Evolutionary conservation across 2,113 vertebrate species (phyloP).

Genomic region (Leucoraja erinaceus): DNA sequence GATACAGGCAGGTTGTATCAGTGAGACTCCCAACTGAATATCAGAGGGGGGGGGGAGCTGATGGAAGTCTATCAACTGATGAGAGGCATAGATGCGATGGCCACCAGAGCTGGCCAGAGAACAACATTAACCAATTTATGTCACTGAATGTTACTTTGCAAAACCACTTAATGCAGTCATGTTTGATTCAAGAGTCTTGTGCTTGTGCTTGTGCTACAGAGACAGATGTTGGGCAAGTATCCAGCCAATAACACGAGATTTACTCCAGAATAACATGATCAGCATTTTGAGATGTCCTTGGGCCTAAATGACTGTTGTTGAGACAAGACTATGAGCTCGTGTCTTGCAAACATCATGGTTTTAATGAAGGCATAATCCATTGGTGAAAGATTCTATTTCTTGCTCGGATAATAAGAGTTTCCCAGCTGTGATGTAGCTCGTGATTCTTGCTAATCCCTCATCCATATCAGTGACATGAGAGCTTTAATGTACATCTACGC

Average conservation of each 20-base stretch:
- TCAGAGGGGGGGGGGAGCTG: too few relatives aligned
- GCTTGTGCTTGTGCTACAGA: background rate
- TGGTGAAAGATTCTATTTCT: background rate
- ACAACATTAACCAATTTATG: background rate
- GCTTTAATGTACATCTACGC: background rate
- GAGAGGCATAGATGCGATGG: too few relatives aligned
- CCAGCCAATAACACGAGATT: background rate
- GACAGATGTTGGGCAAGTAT: background rate
- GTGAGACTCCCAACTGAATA: too few relatives aligned
- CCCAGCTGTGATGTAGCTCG: background rate
- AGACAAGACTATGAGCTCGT: background rate
- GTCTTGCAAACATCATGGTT: background rate
- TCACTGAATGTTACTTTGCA: background rate
- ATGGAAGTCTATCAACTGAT: too few relatives aligned
- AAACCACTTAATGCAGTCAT: background rate
- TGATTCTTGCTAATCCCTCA: constrained; percentile 1
- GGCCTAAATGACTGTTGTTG: background rate
- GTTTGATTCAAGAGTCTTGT: background rate
- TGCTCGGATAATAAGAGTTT: background rate
- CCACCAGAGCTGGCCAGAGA: too few relatives aligned
- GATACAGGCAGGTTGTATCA: too few relatives aligned
- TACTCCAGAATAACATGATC: background rate
- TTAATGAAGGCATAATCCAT: background rate
- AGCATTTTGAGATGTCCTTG: background rate
- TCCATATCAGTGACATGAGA: background rate